A percentile compares a stretch with the other conserved stretches of the same genome.
phyloP scores from a whole-genome alignment of 1,140 invertebrate species.

The Ceratosolen solmsi region DNA sequence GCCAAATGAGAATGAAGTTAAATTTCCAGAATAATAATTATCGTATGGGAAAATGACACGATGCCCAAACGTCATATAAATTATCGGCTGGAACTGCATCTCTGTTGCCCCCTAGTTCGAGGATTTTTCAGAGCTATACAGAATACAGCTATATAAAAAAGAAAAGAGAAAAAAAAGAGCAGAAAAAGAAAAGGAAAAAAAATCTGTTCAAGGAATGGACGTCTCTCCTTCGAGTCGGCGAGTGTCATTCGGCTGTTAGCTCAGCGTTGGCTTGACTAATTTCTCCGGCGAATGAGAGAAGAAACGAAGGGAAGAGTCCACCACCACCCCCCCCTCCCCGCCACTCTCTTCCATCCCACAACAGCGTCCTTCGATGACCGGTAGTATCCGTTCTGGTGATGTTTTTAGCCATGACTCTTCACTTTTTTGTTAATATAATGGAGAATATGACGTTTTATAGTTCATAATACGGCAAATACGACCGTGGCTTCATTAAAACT shows the following conservation, averaged over 20 bases:
- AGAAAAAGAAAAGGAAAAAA: not conserved
- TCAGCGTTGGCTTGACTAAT: not conserved
- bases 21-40: conserved; percentile 17
- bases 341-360: too few species aligned
- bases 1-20: not conserved
- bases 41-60: not conserved
- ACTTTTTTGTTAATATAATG: not conserved
- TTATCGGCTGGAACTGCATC: not conserved
- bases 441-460: not conserved
- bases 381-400: not conserved
- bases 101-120: not conserved
- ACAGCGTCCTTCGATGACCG: not conserved
- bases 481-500: not conserved
- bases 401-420: not conserved
- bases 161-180: not conserved
- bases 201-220: not conserved
- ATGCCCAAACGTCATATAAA: not conserved
- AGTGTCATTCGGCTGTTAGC: not conserved
- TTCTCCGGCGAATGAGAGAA: not conserved
- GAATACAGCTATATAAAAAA: too few species aligned
- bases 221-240: not conserved
- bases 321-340: too few species aligned
- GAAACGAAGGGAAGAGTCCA: not conserved
- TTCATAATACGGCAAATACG: not conserved
- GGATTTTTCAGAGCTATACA: too few species aligned